phyloP scores from a whole-genome alignment of 64 coral and sea anemone genomes.

The Pocillopora verrucosa region DNA sequence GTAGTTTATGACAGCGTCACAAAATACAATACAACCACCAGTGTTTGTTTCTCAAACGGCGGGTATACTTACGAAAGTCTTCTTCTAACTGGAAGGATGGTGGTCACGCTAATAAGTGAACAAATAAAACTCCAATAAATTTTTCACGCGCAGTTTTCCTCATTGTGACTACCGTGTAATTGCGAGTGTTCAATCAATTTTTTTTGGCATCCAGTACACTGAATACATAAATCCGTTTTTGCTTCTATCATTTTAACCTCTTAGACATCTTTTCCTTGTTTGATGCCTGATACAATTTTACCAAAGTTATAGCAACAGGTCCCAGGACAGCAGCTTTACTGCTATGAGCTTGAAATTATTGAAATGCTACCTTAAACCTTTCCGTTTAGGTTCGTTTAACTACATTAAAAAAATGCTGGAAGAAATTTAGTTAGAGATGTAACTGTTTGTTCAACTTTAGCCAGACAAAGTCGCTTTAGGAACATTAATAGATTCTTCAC shows the following conservation, averaged over 20 bases:
- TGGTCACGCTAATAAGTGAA: slow-evolving; percentile 19
- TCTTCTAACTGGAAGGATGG: slow-evolving; percentile 21
- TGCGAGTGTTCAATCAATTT: background rate
- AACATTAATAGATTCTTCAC: background rate
- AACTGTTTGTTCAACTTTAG: background rate
- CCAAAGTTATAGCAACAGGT: background rate
- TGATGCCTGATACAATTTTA: background rate
- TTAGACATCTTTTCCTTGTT: background rate
- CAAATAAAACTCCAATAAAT: slow-evolving; percentile 30
- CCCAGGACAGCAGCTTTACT: background rate
- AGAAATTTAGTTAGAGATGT: background rate
- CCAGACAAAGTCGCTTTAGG: background rate
- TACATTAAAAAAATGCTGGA: background rate
- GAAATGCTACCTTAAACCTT: background rate
- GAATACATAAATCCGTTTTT: background rate
- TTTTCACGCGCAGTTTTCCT: background rate
- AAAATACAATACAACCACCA: slow-evolving; percentile 53
- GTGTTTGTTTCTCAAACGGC: slow-evolving; percentile 11
- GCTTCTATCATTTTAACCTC: background rate
- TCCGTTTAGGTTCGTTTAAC: background rate
- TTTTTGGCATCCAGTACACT: background rate
- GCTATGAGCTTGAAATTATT: background rate
- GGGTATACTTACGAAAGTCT: slow-evolving; percentile 6
- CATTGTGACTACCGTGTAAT: background rate
- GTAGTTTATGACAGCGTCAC: slow-evolving; percentile 29